Percentiles rank a stretch among this genome's conserved stretches.
Evolutionary conservation across 1,140 invertebrate species (phyloP).

Genomic region (Panagrolaimus sp.): DNA sequence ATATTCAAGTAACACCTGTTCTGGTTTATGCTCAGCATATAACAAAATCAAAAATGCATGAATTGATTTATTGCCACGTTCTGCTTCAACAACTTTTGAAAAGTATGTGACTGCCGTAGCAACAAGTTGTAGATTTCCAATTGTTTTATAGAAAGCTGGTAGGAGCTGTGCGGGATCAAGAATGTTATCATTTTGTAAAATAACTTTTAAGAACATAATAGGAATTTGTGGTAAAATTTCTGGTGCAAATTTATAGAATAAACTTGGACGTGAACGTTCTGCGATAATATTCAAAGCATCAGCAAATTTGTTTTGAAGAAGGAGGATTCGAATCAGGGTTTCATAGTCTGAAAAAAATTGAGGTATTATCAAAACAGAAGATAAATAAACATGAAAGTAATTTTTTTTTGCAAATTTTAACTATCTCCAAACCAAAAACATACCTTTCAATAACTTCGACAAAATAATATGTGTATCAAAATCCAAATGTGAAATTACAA

Average conservation of each 20-base stretch:
- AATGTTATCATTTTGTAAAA: conserved; percentile 21
- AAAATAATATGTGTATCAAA: conserved; percentile 40
- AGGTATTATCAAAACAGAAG: too few species aligned
- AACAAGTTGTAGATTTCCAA: conserved; percentile 18
- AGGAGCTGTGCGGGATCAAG: conserved; percentile 23
- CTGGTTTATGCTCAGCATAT: conserved; percentile 32
- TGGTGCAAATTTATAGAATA: conserved; percentile 40
- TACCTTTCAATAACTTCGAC: conserved; percentile 25
- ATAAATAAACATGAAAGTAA: too few species aligned
- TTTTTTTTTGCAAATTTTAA: too few species aligned
- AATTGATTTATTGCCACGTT: conserved; percentile 9
- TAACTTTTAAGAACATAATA: conserved; percentile 17
- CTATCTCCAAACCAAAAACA: conserved; percentile 3
- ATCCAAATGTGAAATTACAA: conserved; percentile 36
- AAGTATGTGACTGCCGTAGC: conserved; percentile 25
- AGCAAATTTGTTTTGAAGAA: conserved; percentile 28
- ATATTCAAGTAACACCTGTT: conserved; percentile 21
- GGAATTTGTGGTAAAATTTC: conserved; percentile 31
- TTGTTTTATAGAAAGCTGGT: conserved; percentile 28
- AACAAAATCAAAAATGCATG: conserved; percentile 37
- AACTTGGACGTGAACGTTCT: conserved; percentile 13
- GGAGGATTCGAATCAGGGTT: conserved; percentile 30
- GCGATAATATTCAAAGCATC: conserved; percentile 27
- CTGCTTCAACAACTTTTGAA: conserved; percentile 13
- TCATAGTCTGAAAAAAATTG: conserved; percentile 29